Evolutionary conservation across 2,888 invertebrate genomes (phyloP).

Genomic region (Ptychoptera albimana): DNA sequence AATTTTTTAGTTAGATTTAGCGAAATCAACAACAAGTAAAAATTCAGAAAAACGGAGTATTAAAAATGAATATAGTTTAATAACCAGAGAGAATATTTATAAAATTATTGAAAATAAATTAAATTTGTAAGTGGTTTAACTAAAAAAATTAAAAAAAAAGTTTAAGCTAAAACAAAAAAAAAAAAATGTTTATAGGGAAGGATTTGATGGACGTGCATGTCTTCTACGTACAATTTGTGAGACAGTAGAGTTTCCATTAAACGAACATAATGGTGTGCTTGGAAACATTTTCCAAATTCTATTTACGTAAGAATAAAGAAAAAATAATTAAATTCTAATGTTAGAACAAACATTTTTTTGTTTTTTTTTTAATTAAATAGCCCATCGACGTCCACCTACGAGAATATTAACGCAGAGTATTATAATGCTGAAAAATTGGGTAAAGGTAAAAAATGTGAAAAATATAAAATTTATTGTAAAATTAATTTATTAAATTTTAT

Average conservation of each 20-base stretch:
- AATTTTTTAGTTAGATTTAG: no score
- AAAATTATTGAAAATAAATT: slow-evolving; percentile 20
- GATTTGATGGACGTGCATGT: slow-evolving; percentile 42
- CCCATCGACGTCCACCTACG: no score
- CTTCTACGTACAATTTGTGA: slow-evolving; percentile 51
- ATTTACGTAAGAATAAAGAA: slow-evolving; percentile 40
- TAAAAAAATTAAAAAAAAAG: not conserved
- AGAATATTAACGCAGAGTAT: not conserved
- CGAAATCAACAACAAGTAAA: not conserved
- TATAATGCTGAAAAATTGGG: slow-evolving; percentile 1
- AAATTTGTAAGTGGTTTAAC: not conserved
- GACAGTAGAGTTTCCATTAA: slow-evolving; percentile 36
- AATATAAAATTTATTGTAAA: slow-evolving; percentile 4
- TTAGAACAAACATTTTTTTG: no score
- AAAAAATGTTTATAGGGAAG: slow-evolving; percentile 27
- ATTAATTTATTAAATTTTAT: slow-evolving; percentile 1
- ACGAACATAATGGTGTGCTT: slow-evolving; percentile 43
- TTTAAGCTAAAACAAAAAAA: not conserved
- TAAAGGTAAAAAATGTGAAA: not conserved
- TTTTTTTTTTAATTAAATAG: no score
- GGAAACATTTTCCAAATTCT: slow-evolving; percentile 49
- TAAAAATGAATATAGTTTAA: slow-evolving; percentile 11
- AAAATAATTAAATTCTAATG: no score
- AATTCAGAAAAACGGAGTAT: slow-evolving; percentile 33
- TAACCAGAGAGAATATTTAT: slow-evolving; percentile 35